phyloP scores from a whole-genome alignment of 2,797 vertebrate genomes.

The Pangasius mekongensis region DNA sequence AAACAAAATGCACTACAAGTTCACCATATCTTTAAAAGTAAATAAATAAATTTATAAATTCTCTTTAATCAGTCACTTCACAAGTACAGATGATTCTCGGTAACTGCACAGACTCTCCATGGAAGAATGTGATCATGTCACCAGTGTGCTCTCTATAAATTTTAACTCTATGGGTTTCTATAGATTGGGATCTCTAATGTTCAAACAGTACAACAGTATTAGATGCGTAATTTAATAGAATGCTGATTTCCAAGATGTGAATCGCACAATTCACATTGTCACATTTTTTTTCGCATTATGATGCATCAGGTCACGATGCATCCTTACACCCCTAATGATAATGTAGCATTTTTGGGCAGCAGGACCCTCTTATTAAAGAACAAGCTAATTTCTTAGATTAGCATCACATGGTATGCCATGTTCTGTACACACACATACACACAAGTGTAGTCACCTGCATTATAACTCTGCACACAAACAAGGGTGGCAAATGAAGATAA shows the following conservation, averaged over 20 bases:
- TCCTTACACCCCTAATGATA: background rate
- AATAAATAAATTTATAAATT: background rate
- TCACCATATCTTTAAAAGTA: background rate
- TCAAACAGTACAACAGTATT: background rate
- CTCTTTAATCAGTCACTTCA: background rate
- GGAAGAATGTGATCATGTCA: background rate
- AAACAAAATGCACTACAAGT: background rate
- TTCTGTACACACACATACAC: background rate
- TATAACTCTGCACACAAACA: background rate
- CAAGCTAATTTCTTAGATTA: constrained; percentile 48
- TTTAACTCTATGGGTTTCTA: background rate
- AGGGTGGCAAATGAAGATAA: background rate
- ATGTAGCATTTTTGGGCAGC: background rate
- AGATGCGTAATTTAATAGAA: background rate
- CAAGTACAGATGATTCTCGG: background rate
- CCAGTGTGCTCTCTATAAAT: background rate
- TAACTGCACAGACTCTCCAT: background rate
- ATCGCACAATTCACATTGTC: background rate
- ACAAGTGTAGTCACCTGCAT: no score
- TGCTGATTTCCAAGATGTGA: background rate
- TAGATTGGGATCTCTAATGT: background rate
- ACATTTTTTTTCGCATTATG: background rate
- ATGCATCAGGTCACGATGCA: background rate
- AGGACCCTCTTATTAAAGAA: background rate
- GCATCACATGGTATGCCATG: constrained; percentile 42